These are phyloP conservation scores for Stegana nigrithorax DNA, from an alignment of 2,888 invertebrate species.

Conservation along the genomic window DNA sequence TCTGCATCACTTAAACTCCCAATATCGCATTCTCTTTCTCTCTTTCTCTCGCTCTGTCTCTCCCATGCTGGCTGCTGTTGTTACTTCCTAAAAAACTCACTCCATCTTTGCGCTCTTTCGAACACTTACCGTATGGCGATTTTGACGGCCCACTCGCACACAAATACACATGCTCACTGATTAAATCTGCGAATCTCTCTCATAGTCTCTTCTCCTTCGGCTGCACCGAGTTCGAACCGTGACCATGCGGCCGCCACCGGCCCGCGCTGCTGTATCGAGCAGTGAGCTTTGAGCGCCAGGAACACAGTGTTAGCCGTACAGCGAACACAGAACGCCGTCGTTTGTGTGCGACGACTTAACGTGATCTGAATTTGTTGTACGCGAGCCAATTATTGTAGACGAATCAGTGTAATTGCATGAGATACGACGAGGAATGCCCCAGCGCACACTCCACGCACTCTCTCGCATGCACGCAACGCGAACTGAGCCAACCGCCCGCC, in stretches of 20 bases:
- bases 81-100: too few relatives aligned
- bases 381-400: slow-evolving; percentile 55
- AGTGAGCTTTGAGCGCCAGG: slow-evolving; percentile 20
- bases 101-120: slow-evolving; percentile 2
- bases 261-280: neutral
- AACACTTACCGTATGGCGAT: neutral
- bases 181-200: slow-evolving; percentile 23
- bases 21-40: slow-evolving; percentile 19
- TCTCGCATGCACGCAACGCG: too few relatives aligned
- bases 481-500: too few relatives aligned
- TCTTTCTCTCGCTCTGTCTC: slow-evolving; percentile 19
- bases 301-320: too few relatives aligned
- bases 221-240: neutral
- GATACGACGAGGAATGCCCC: slow-evolving; percentile 32
- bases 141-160: neutral
- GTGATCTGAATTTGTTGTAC: slow-evolving; percentile 62
- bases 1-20: too few relatives aligned
- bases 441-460: neutral
- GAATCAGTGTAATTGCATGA: slow-evolving; percentile 44
- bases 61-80: slow-evolving; percentile 21
- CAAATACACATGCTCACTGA: neutral
- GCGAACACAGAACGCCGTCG: slow-evolving; percentile 46
- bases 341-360: slow-evolving; percentile 51
- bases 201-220: neutral
- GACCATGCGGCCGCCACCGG: neutral